Conservation (phyloP, 2,888 invertebrate genomes). For the Ochropleura leucogaster region DNA sequence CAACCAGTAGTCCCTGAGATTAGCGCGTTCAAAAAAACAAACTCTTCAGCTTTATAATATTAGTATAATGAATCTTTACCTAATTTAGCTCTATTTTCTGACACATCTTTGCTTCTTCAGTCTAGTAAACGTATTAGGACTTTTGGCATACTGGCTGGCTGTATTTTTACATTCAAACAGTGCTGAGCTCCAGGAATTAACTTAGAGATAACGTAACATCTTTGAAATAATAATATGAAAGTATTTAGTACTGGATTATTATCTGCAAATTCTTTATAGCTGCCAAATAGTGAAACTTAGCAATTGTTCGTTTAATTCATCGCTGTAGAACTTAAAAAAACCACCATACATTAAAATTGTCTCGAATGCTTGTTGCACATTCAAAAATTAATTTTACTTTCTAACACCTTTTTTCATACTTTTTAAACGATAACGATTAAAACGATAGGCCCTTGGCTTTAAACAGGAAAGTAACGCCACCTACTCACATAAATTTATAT, state of each 20-base stretch:
- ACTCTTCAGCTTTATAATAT: too few species aligned
- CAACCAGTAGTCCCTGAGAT: too few species aligned
- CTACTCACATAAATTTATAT: constrained; percentile 9
- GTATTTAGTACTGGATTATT: background rate
- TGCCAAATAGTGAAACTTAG: background rate
- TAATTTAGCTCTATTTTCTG: background rate
- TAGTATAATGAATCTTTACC: background rate
- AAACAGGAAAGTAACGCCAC: constrained; percentile 11
- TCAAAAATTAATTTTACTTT: background rate
- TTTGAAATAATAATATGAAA: background rate
- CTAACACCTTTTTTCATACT: background rate
- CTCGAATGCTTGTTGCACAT: constrained; percentile 10
- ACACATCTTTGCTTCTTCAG: background rate
- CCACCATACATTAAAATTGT: background rate
- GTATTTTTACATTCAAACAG: background rate
- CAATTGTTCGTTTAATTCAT: background rate
- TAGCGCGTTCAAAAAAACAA: too few species aligned
- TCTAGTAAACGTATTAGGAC: background rate
- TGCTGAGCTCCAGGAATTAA: background rate
- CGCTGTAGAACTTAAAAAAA: background rate
- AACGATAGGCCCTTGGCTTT: background rate
- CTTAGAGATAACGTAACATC: background rate
- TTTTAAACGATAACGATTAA: background rate
- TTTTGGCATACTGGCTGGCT: background rate
- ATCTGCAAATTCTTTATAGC: background rate